phyloP scores from a whole-genome alignment of 2,797 vertebrate genomes.

The Kryptolebias ocellatus region DNA sequence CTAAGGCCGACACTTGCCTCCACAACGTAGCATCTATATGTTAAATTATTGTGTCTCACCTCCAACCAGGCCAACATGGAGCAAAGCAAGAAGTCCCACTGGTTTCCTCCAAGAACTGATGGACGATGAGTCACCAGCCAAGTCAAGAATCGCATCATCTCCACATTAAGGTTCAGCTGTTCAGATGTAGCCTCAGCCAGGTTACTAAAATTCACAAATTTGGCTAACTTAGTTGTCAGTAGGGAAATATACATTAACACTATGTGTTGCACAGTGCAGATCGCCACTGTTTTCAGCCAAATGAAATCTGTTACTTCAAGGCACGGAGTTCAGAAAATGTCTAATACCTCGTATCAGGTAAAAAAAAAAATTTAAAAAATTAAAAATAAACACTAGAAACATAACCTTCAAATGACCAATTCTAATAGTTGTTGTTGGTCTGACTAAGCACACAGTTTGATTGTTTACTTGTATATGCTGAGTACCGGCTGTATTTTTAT shows the following conservation, averaged over 20 bases:
- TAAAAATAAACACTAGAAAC: no score
- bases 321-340: no score
- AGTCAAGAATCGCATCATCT: slow-evolving; percentile 91
- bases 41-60: slow-evolving; percentile 75
- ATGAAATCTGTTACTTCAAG: no score
- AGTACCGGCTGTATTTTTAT: no score
- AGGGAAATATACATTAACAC: neutral
- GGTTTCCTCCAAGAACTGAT: slow-evolving; percentile 77
- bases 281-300: no score
- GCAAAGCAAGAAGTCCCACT: slow-evolving; percentile 98
- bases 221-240: neutral
- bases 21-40: neutral
- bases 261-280: no score
- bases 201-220: slow-evolving; percentile 79
- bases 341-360: no score
- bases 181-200: slow-evolving; percentile 82
- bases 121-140: slow-evolving; percentile 83
- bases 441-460: no score
- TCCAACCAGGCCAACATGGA: slow-evolving; percentile 96
- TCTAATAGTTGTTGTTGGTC: no score
- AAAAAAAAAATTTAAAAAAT: no score
- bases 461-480: no score
- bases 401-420: no score
- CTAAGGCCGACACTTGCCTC: neutral
- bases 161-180: slow-evolving; percentile 89